Evolutionary conservation across 2,888 invertebrate genomes (phyloP).

Genomic region (Herminia tarsipennalis): DNA sequence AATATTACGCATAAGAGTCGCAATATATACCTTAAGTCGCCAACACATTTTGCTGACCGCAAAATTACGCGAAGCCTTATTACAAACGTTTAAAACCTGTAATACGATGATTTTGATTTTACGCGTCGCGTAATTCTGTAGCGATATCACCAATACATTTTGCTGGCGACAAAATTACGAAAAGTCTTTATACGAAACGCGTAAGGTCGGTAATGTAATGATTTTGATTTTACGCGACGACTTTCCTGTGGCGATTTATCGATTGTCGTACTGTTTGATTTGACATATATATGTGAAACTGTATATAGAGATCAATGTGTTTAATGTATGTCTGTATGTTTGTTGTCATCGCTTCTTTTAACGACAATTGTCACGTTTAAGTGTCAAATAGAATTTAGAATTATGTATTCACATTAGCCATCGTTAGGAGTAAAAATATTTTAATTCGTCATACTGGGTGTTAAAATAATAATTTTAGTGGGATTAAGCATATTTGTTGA

Average conservation of each 20-base stretch:
- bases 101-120: constrained; percentile 1
- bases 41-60: not conserved
- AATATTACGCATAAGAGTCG: not conserved
- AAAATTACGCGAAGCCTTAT: constrained; percentile 11
- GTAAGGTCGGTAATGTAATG: too few relatives aligned
- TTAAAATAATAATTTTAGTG: too few relatives aligned
- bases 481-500: too few relatives aligned
- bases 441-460: too few relatives aligned
- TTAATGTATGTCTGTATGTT: not conserved
- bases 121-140: not conserved
- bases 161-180: too few relatives aligned
- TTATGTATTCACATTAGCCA: too few relatives aligned
- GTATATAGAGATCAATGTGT: not conserved
- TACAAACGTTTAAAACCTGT: not conserved
- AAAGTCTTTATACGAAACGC: too few relatives aligned
- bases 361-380: not conserved
- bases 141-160: too few relatives aligned
- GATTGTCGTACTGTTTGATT: not conserved
- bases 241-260: too few relatives aligned
- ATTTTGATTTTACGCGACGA: too few relatives aligned
- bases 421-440: too few relatives aligned
- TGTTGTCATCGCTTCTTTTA: not conserved
- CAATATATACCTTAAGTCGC: constrained; percentile 10
- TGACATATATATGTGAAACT: constrained; percentile 6
- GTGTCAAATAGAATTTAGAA: not conserved